phyloP scores from a whole-genome alignment of 2,888 invertebrate genomes.

The Drosophila heteroneura region DNA sequence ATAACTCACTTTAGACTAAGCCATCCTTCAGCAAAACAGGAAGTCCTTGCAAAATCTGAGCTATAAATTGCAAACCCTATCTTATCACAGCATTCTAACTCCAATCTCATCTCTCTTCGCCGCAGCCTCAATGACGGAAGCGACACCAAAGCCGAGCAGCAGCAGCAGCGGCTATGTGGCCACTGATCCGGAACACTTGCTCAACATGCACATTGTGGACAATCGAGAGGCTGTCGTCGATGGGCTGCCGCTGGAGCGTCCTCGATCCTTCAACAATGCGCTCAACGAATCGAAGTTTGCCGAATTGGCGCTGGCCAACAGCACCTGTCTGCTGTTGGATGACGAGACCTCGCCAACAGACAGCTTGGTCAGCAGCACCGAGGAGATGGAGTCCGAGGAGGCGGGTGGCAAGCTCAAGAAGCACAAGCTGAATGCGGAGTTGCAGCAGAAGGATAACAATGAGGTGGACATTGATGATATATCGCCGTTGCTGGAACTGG shows the following conservation, averaged over 20 bases:
- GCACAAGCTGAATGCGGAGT: conserved; percentile 84
- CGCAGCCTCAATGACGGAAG: conserved; percentile 70
- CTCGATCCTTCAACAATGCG: conserved; percentile 78
- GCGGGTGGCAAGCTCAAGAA: conserved; percentile 82
- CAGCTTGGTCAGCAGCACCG: conserved; percentile 88
- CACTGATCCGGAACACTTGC: conserved; percentile 54
- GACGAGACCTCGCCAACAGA: conserved; percentile 94
- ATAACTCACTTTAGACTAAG: neutral
- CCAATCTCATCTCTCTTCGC: neutral
- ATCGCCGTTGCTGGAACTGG: conserved; percentile 84
- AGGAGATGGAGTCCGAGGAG: conserved; percentile 83
- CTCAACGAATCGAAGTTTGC: conserved; percentile 88
- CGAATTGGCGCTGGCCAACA: conserved; percentile 88
- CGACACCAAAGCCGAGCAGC: conserved; percentile 34
- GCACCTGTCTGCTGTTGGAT: conserved; percentile 90
- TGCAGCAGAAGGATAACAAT: conserved; percentile 85
- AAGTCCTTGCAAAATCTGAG: neutral
- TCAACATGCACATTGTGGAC: conserved; percentile 68
- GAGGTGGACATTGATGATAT: conserved; percentile 86
- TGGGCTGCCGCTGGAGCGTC: conserved; percentile 67
- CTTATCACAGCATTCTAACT: neutral
- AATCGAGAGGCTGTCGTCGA: conserved; percentile 42
- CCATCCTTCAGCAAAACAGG: neutral
- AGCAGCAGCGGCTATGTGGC: neutral
- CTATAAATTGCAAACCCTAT: neutral